A percentile compares a stretch with the other conserved stretches of the same genome.
phyloP scores from a whole-genome alignment of 2,797 vertebrate genomes.

The Protonibea diacanthus region DNA sequence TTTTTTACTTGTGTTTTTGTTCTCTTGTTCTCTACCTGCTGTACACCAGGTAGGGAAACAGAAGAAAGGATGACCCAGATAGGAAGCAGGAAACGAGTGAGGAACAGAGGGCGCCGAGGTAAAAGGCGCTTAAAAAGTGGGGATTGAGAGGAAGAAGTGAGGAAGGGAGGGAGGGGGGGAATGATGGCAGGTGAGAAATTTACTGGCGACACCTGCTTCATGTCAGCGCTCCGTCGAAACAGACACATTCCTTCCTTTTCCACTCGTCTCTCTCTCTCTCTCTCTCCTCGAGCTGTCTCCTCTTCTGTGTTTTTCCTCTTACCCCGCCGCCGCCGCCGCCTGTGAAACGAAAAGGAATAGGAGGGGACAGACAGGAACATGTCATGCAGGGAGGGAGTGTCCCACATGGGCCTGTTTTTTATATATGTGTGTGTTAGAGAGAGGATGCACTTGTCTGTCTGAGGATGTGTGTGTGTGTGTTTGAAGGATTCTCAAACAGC shows the following conservation, averaged over 20 bases:
- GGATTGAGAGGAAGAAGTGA: constrained; percentile 27
- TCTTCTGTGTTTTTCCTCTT: constrained; percentile 15
- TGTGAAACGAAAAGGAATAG: constrained; percentile 54
- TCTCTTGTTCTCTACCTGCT: constrained; percentile 54
- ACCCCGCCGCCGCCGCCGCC: not conserved
- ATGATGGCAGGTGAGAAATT: constrained; percentile 52
- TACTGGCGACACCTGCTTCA: constrained; percentile 70
- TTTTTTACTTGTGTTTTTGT: not conserved
- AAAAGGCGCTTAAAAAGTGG: constrained; percentile 13
- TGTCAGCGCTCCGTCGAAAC: constrained; percentile 54
- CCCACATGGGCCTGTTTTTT: constrained; percentile 23
- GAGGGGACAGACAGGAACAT: constrained; percentile 69
- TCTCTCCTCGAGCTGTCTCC: constrained; percentile 39
- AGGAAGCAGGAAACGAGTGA: constrained; percentile 46
- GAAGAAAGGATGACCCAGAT: constrained; percentile 79
- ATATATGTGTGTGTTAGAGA: constrained; percentile 13
- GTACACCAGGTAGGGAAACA: constrained; percentile 45
- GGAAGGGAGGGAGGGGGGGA: not conserved
- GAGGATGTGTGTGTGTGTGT: constrained; percentile 48
- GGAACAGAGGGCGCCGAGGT: constrained; percentile 18
- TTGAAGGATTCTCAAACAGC: constrained; percentile 75
- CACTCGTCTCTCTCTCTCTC: constrained; percentile 17
- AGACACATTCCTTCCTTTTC: constrained; percentile 47
- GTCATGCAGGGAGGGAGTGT: constrained; percentile 49
- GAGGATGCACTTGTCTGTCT: constrained; percentile 39